Evolutionary conservation across 1,140 invertebrate species (phyloP), one percentile per base, ranked within the genome.

Genomic region (Magallana ariakensis): DNA sequence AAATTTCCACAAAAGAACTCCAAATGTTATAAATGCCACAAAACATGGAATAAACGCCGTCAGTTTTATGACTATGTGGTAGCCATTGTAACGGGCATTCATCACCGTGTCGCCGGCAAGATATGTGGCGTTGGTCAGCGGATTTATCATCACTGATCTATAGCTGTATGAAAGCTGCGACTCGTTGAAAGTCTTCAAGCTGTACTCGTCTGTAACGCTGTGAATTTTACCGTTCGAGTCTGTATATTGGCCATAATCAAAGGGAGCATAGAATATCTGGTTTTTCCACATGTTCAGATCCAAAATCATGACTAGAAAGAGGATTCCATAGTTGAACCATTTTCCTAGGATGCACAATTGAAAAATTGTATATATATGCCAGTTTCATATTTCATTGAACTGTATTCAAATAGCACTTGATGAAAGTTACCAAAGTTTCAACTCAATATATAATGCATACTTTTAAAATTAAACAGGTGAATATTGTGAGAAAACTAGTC

Each of bases 241-340:
- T 10, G 92, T 93, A 88, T 96, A 96, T 91, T 96, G 96, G 13
- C 95, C 96, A 90, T 95, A 96, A 85, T 95, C 94, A 84, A 90
- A 92, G 0, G 96, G 96, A 60, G 88, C 85, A 87, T 96, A 96
- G 89, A 96, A 96, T 53, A 96, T 95, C 92, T 96, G 95, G 91
- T 96, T 96, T 91, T 96, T 96, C 96, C 95, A 96, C 95, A 96
- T 96, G 92, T 96, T 96, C 62, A 96, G 90, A 91, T 96, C 96
- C 11, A 96, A 93, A 56, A 96, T 93, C 94, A 96, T 95, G 6
- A 96, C 95, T 86, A 96, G 90, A 83, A 96, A 95, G 54, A 96
- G 95, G 62, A 96, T 95, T 62, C 95, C 95, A 92, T 96, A 96
- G 89, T 96, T 96, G 92, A 96, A 96, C 96, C 96, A 96, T 93